phyloP scores from a whole-genome alignment of 2,797 vertebrate species.

The Thamnophis elegans region DNA sequence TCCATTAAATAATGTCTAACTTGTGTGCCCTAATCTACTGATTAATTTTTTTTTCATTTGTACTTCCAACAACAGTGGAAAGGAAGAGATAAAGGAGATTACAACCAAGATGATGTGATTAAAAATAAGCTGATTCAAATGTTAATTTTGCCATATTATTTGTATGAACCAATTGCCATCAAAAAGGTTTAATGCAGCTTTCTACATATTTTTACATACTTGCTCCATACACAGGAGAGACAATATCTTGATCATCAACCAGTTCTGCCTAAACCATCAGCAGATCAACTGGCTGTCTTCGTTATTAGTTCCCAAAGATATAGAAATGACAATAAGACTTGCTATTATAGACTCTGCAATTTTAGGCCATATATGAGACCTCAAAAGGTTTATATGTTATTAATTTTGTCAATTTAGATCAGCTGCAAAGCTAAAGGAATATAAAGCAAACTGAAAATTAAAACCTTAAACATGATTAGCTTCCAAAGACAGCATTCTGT shows the following conservation, averaged over 20 bases:
- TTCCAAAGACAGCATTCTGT: neutral
- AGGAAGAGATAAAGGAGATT: neutral
- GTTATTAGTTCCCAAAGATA: neutral
- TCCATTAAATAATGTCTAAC: neutral
- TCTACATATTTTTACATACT: neutral
- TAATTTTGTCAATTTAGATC: neutral
- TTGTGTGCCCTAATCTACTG: neutral
- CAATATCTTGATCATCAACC: neutral
- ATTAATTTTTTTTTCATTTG: neutral
- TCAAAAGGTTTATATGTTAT: neutral
- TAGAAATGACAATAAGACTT: neutral
- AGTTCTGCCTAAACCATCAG: neutral
- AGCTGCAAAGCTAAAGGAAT: neutral
- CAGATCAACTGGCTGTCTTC: neutral
- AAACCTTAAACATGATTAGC: neutral
- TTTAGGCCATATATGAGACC: neutral
- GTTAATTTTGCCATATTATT: neutral
- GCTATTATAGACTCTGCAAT: neutral
- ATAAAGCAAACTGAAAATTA: neutral
- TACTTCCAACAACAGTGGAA: neutral
- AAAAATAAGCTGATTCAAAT: neutral
- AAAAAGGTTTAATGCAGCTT: neutral
- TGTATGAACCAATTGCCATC: neutral
- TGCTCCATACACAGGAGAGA: neutral
- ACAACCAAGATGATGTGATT: neutral